Evolutionary conservation across 2,888 invertebrate genomes (phyloP).

Genomic region (Leucoptera coffeella): DNA sequence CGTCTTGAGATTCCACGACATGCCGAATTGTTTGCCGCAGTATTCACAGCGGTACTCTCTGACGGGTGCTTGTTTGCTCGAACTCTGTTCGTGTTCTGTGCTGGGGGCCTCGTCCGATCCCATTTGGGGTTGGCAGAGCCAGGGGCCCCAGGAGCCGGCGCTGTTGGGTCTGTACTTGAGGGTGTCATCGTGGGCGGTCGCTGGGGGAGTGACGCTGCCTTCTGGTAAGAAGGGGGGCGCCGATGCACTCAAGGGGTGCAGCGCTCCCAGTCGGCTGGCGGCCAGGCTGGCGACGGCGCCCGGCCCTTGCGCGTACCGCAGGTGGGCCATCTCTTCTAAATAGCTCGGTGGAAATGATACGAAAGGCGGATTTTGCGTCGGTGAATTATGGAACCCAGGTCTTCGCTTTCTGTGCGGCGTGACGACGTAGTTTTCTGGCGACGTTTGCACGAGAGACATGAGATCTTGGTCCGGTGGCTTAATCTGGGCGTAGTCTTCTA

Average conservation of each 20-base stretch:
- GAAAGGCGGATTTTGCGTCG: slow-evolving; percentile 82
- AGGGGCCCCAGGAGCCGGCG: slow-evolving; percentile 65
- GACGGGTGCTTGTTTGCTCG: slow-evolving; percentile 59
- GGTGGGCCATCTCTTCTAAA: slow-evolving; percentile 62
- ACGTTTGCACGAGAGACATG: slow-evolving; percentile 61
- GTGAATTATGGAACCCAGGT: slow-evolving; percentile 82
- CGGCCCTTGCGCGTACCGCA: slow-evolving; percentile 56
- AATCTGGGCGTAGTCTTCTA: slow-evolving; percentile 61
- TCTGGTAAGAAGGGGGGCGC: slow-evolving; percentile 67
- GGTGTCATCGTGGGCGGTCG: slow-evolving; percentile 51
- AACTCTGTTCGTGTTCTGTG: slow-evolving; percentile 46
- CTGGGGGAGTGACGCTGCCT: slow-evolving; percentile 56
- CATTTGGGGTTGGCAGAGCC: slow-evolving; percentile 62
- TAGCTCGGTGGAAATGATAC: slow-evolving; percentile 75
- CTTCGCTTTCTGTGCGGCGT: slow-evolving; percentile 81
- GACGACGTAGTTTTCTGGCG: slow-evolving; percentile 79
- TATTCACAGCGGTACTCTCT: slow-evolving; percentile 84
- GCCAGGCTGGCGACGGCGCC: slow-evolving; percentile 55
- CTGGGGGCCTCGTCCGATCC: slow-evolving; percentile 42
- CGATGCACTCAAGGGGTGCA: slow-evolving; percentile 63
- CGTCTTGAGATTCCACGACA: slow-evolving; percentile 90
- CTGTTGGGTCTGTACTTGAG: slow-evolving; percentile 63
- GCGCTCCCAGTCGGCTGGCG: slow-evolving; percentile 42
- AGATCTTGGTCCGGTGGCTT: slow-evolving; percentile 66
- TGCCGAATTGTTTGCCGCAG: slow-evolving; percentile 86